Percentiles rank a stretch among this genome's conserved stretches.
Conservation (phyloP, 2,797 vertebrate species). For the Aeoliscus strigatus region DNA sequence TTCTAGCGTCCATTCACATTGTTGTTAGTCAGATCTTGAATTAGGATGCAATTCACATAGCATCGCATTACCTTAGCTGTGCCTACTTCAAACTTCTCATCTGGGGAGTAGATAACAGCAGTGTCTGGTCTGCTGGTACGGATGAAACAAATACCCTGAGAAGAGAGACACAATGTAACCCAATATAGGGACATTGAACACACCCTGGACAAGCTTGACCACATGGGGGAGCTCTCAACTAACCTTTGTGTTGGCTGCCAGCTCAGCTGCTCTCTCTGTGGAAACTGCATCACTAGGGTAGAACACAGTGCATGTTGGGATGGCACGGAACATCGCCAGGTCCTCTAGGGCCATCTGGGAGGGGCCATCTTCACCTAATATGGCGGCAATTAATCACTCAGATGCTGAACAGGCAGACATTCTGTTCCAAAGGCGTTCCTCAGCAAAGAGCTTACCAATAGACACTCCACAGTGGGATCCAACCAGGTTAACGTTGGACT, state of each 20-base stretch:
- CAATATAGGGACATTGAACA: too few species aligned
- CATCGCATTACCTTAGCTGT: slow-evolving; percentile 77
- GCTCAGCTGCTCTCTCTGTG: slow-evolving; percentile 78
- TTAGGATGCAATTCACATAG: neutral
- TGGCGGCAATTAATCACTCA: neutral
- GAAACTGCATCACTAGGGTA: slow-evolving; percentile 86
- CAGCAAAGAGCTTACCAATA: slow-evolving; percentile 71
- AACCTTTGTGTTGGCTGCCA: slow-evolving; percentile 84
- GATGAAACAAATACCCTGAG: slow-evolving; percentile 87
- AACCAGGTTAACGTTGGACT: slow-evolving; percentile 81
- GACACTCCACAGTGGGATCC: slow-evolving; percentile 87
- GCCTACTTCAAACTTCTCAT: slow-evolving; percentile 82
- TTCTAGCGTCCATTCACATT: neutral
- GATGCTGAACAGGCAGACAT: rapidly evolving
- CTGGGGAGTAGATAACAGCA: slow-evolving; percentile 72
- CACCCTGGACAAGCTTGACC: neutral
- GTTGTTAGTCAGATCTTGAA: rapidly evolving
- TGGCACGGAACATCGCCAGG: slow-evolving; percentile 85
- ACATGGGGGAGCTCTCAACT: neutral
- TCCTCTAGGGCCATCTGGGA: slow-evolving; percentile 91
- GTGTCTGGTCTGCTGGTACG: slow-evolving; percentile 83
- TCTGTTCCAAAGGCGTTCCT: rapidly evolving
- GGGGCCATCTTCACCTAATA: slow-evolving; percentile 81
- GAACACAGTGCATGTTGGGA: slow-evolving; percentile 85
- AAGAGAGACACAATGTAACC: neutral